Evolutionary conservation across 1,140 invertebrate species (phyloP), one percentile per base, ranked within the genome.

Genomic region (Gonatopus flavifemur): DNA sequence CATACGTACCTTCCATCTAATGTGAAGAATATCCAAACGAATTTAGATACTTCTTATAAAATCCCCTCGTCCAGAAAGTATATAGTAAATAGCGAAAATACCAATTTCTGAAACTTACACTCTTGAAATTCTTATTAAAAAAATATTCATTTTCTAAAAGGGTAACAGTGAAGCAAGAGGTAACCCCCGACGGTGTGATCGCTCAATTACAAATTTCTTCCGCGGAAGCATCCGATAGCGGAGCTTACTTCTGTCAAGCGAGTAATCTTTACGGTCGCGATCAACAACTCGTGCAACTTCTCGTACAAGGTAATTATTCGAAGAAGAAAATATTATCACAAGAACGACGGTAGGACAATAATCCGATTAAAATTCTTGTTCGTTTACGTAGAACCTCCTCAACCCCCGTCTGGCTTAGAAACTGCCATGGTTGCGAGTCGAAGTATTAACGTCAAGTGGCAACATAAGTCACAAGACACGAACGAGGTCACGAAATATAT

Each of bases 201-300:
- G 87, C 87, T 0, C 87, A 90, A 55, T 64, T 94, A 39, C 82
- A 88, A 66, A 87, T 94, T 33, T 80, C 82, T 8, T 84, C 83
- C 4, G 84, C 88, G 0, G 85, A 88, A 59, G 83, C 88, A 15
- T 77, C 78, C 5, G 91, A 94, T 62, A 88, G 86, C 47, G 90
- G 88, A 0, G 83, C 89, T 0, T 94, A 93, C 71, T 89, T 90
- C 47, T 94, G 92, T 68, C 82, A 86, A 52, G 89, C 90, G 3
- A 87, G 82, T 57, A 94, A 94, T 77, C 77, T 86, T 21, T 90
- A 90, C 64, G 91, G 91, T 7, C 84, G 84, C 50, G 91, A 93
- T 69, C 88, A 91, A 64, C 88, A 91, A 60, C 77, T 87, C 22
- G 88, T 92, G 24, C 87, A 90, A 62, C 75, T 94, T 7, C 80